Base-by-base conservation (phyloP, 2,797 vertebrate species). In the Helarctos malayanus region DNA sequence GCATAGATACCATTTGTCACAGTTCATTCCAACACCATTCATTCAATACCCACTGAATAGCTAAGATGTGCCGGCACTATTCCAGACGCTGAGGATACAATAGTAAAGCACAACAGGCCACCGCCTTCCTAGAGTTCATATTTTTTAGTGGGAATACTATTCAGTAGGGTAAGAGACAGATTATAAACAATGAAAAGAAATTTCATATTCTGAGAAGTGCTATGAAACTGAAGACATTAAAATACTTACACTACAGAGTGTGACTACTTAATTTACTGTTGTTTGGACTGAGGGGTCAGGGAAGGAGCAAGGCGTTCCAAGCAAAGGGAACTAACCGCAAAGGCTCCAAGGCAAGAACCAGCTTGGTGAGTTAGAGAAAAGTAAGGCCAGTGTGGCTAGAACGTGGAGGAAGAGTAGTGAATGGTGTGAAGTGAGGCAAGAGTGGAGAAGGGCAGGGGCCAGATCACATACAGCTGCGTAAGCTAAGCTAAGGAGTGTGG, bases 111-210 rank as follows among this genome's bases (percentile, higher is more conserved):
- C 14, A 29, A 52, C 38, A 91, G 94, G 54, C 76, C 56, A 85
- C 23, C 52, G 41, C 69, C 61, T 59, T 52, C 47, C 38, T 4
- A n/a, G 9, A 5, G 11, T 49, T 83, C 41, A 1, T 52, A 78
- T 49, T 84, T 92, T 41, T 88, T 41, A 92, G 63, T 76, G 25
- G 83, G 41, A 87, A 19, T 52, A 75, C 27, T 38, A 9, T 83
- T 71, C 93, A 15, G 16, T 54, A 59, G 35, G 7, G 25, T 47
- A 95, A 16, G n/a, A 95, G 23, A 12, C 35, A 79, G 61, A 82
- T 68, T 12, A 63, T 41, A 89, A 94, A 84, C 65, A 95, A 91
- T 49, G 29, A 86, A 78, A 61, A 96, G 52, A 38, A 47, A 93
- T 84, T 94, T 92, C 54, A 65, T 57, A 25, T 68, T 49, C 23